Percentiles rank a stretch among this genome's conserved stretches.
These are phyloP conservation scores for Meiosimyza decipiens DNA, from an alignment of 2,888 invertebrate genomes.

Conservation along the genomic window DNA sequence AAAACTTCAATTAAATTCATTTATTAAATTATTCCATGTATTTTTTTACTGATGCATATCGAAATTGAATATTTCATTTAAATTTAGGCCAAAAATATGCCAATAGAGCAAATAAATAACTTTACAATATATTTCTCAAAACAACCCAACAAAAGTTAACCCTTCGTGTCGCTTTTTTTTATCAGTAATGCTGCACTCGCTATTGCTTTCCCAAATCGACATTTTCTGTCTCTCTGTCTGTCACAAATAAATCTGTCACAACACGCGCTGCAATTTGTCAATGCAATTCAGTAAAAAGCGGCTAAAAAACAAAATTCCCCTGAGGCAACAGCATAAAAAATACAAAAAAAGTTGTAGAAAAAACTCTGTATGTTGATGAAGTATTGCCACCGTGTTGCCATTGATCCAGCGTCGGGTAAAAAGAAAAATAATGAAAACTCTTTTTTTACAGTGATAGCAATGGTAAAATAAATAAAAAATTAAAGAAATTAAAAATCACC, in stretches of 20 bases:
- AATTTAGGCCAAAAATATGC: no score
- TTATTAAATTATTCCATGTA: no score
- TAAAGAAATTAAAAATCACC: not conserved
- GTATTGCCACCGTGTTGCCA: not conserved
- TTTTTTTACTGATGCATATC: no score
- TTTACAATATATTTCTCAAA: no score
- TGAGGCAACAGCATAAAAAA: conserved; percentile 14
- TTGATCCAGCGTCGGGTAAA: conserved; percentile 1
- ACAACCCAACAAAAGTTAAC: no score
- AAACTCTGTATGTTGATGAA: conserved; percentile 15
- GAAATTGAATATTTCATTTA: no score
- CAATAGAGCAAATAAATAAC: no score
- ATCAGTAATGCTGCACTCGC: not conserved
- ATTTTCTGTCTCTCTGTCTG: not conserved
- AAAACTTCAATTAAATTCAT: no score
- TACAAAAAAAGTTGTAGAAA: conserved; percentile 18
- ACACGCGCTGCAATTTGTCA: conserved; percentile 52
- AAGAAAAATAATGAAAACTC: not conserved
- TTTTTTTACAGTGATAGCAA: not conserved
- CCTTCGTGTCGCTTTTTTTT: not conserved
- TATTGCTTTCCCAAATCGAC: not conserved
- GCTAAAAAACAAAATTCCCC: conserved; percentile 22
- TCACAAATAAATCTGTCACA: conserved; percentile 49
- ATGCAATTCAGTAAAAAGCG: conserved; percentile 14
- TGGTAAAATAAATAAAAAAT: not conserved